A percentile compares a stretch with the other conserved stretches of the same genome.
Evolutionary conservation across 2,113 vertebrate species (phyloP).

Genomic region (Saccopteryx bilineata): DNA sequence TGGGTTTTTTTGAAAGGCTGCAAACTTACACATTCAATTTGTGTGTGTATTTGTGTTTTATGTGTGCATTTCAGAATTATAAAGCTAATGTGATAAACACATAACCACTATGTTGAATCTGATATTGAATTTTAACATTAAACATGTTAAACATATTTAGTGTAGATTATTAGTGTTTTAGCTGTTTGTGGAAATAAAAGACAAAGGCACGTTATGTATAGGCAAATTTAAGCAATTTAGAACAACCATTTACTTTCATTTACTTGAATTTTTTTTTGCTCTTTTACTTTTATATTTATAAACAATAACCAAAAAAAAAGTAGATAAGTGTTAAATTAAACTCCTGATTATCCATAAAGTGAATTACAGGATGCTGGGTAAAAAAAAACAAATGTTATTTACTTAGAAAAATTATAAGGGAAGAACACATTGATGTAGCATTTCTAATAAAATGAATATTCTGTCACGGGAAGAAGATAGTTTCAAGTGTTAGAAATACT

Average conservation of each 20-base stretch:
- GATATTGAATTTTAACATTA: constrained; percentile 3
- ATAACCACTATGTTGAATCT: not conserved
- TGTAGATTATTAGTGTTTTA: not conserved
- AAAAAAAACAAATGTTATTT: not conserved
- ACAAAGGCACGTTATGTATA: not conserved
- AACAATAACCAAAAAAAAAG: not conserved
- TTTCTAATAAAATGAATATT: not conserved
- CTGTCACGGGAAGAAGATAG: not conserved
- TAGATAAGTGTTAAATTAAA: not conserved
- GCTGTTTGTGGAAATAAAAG: not conserved
- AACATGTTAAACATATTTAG: constrained; percentile 1
- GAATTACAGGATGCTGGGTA: not conserved
- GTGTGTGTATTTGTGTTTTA: not conserved
- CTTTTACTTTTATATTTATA: not conserved
- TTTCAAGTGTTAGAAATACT: not conserved
- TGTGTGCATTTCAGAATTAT: not conserved
- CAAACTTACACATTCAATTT: not conserved
- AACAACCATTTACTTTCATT: not conserved
- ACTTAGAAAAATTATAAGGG: not conserved
- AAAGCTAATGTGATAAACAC: not conserved
- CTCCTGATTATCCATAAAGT: not conserved
- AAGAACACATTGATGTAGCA: not conserved
- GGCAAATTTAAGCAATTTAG: not conserved
- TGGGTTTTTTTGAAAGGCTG: not conserved
- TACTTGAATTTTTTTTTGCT: not conserved